Evolutionary conservation across 2,797 vertebrate genomes (phyloP).

Genomic region (Fundulus diaphanus): DNA sequence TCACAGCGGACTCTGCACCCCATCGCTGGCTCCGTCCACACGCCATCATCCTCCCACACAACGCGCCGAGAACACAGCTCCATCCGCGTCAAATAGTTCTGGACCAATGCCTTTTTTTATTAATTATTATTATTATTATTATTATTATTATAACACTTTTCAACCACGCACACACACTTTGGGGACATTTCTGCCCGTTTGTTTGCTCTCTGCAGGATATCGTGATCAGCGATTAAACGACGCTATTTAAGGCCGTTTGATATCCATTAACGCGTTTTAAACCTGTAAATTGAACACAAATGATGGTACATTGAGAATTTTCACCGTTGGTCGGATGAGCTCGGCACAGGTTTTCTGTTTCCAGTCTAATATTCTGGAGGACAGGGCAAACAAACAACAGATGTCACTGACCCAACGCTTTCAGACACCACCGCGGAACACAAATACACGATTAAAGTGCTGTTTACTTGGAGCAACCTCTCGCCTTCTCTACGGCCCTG

Average conservation of each 20-base stretch:
- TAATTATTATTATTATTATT: too few species aligned
- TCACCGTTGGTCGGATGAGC: neutral
- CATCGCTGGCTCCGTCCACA: constrained; percentile 59
- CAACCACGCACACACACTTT: constrained; percentile 9
- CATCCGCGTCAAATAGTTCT: constrained; percentile 50
- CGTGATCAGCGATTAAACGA: too few species aligned
- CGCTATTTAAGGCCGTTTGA: too few species aligned
- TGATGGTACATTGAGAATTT: too few species aligned
- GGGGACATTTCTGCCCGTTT: neutral
- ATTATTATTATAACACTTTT: neutral
- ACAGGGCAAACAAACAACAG: constrained; percentile 13
- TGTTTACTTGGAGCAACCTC: constrained; percentile 57
- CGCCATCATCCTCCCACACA: constrained; percentile 31
- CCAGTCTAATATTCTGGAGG: constrained; percentile 17
- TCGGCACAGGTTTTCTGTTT: constrained; percentile 4
- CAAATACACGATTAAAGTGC: constrained; percentile 73
- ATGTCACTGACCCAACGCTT: constrained; percentile 33
- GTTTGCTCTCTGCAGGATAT: neutral
- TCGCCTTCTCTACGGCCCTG: constrained; percentile 1
- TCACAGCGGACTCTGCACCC: constrained; percentile 62
- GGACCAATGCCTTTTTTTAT: constrained; percentile 16
- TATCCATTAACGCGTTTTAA: neutral
- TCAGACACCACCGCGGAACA: constrained; percentile 47
- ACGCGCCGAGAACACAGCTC: constrained; percentile 24
- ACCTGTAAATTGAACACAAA: neutral